Percentiles rank a stretch among this genome's conserved stretches.
phyloP scores from a whole-genome alignment of 2,888 invertebrate species.

The Stomorhina lunata region DNA sequence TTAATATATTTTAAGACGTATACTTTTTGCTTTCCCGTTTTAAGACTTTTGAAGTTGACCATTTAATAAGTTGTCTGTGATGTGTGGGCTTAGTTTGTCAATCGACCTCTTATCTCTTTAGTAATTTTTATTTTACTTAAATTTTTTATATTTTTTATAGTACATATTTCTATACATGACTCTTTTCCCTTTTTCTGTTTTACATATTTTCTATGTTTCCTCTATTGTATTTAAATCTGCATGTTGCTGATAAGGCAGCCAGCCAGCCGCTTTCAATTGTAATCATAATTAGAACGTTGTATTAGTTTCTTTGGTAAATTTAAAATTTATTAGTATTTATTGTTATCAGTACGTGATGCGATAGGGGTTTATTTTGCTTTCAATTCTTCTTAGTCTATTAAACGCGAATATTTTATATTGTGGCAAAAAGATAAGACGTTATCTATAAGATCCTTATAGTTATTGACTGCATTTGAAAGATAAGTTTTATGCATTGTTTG shows the following conservation, averaged over 20 bases:
- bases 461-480: not conserved
- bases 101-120: not conserved
- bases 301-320: not conserved
- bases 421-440: not conserved
- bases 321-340: not conserved
- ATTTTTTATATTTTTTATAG: not conserved
- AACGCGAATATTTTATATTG: not conserved
- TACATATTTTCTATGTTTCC: not conserved
- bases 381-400: not conserved
- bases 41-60: not conserved
- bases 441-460: not conserved
- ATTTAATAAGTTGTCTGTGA: not conserved
- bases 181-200: not conserved
- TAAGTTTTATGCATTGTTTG: not conserved
- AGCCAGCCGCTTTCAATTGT: not conserved
- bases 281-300: not conserved
- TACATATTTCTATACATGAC: not conserved
- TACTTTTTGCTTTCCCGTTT: not conserved
- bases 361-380: not conserved
- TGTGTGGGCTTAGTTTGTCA: slow-evolving; percentile 1
- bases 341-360: slow-evolving; percentile 25
- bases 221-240: not conserved
- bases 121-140: not conserved
- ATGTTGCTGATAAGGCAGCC: not conserved
- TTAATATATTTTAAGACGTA: not conserved